Percentiles rank a stretch among this genome's conserved stretches.
Evolutionary conservation across 2,888 invertebrate genomes (phyloP).

Genomic region (Meganola albula): DNA sequence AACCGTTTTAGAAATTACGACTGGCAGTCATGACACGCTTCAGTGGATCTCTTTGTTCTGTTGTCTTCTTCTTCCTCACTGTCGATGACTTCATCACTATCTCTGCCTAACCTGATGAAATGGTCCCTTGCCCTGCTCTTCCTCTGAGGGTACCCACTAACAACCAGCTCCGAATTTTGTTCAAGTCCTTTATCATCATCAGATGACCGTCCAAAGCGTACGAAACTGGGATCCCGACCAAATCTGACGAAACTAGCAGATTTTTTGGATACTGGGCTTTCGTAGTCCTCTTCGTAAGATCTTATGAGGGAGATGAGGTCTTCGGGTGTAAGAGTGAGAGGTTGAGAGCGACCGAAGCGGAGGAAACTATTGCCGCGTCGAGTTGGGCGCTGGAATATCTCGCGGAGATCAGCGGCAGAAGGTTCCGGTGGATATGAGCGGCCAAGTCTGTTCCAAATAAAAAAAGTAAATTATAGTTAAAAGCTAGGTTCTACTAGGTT

Average conservation of each 20-base stretch:
- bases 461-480: neutral
- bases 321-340: conserved; percentile 51
- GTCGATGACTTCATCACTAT: conserved; percentile 57
- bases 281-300: conserved; percentile 60
- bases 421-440: conserved; percentile 62
- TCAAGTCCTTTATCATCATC: conserved; percentile 50
- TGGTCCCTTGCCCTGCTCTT: conserved; percentile 63
- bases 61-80: conserved; percentile 44
- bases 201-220: conserved; percentile 64
- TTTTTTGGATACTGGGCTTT: conserved; percentile 46
- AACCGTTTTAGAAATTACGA: conserved; percentile 50
- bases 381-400: conserved; percentile 47
- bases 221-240: conserved; percentile 66
- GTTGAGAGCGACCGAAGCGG: conserved; percentile 63
- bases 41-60: conserved; percentile 54
- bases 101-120: conserved; percentile 64
- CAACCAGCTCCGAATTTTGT: conserved; percentile 41
- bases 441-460: conserved; percentile 54
- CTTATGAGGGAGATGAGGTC: conserved; percentile 56
- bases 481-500: too few species aligned
- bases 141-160: conserved; percentile 54
- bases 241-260: conserved; percentile 58
- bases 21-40: conserved; percentile 54
- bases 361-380: conserved; percentile 62
- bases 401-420: conserved; percentile 60